These are phyloP conservation scores for Pseudopleuronectes americanus DNA, from an alignment of 2,797 vertebrate species.

Conservation along the genomic window DNA sequence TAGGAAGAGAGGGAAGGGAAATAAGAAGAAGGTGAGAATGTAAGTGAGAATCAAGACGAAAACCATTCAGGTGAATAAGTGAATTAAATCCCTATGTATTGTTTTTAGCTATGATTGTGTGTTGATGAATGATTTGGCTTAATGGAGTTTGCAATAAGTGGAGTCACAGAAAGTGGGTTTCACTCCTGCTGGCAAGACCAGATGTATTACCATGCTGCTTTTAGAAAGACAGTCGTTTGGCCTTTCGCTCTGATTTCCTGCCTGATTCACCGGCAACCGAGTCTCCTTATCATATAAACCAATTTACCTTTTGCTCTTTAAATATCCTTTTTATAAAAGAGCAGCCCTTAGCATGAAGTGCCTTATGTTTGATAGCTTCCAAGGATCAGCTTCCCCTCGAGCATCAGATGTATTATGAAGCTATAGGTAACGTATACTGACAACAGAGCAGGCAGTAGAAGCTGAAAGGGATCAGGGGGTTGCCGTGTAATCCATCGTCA, in stretches of 20 bases:
- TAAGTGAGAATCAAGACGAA: constrained; percentile 41
- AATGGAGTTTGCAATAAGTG: constrained; percentile 16
- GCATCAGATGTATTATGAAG: constrained; percentile 18
- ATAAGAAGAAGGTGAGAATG: constrained; percentile 12
- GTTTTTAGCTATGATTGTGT: constrained; percentile 5
- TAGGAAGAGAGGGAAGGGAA: constrained; percentile 12
- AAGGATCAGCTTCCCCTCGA: constrained; percentile 6
- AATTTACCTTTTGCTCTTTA: not conserved
- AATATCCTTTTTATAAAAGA: not conserved
- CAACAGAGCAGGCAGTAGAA: constrained; percentile 17
- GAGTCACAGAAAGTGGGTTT: constrained; percentile 14
- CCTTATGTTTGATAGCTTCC: not conserved
- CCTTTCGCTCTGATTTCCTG: not conserved
- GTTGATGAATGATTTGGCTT: not conserved
- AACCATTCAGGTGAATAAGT: constrained; percentile 2
- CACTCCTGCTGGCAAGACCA: constrained; percentile 10
- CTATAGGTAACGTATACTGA: constrained; percentile 3
- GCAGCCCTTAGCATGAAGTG: not conserved
- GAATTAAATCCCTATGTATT: constrained; percentile 27
- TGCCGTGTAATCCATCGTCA: constrained; percentile 65
- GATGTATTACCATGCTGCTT: constrained; percentile 18
- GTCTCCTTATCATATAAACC: not conserved
- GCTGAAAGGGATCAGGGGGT: constrained; percentile 10
- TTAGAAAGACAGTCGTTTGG: not conserved
- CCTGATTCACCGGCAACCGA: constrained; percentile 2